Conservation (phyloP, 2,888 invertebrate species). For the Ptilodon capucinus region DNA sequence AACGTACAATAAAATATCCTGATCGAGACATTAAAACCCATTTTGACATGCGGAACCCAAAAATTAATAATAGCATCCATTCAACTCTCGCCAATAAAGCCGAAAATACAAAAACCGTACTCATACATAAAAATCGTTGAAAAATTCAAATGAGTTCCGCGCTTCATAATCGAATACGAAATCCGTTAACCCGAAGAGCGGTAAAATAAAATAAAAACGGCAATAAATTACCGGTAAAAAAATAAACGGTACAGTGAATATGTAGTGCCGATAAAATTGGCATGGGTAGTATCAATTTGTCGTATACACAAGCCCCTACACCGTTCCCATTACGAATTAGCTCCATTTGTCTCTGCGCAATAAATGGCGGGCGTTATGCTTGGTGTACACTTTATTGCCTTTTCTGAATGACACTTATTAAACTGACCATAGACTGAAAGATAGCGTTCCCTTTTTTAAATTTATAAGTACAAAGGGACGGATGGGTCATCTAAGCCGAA, state of each 20-base stretch:
- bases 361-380: neutral
- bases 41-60: too few species aligned
- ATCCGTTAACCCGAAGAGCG: neutral
- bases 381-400: neutral
- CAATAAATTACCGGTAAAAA: conserved; percentile 8
- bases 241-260: conserved; percentile 4
- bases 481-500: too few species aligned
- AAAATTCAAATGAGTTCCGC: neutral
- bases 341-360: conserved; percentile 41
- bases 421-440: neutral
- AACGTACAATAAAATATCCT: too few species aligned
- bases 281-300: conserved; percentile 12
- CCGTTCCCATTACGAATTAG: conserved; percentile 39
- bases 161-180: neutral
- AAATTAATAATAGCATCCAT: neutral
- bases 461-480: too few species aligned
- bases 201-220: conserved; percentile 5
- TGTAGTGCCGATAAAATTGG: conserved; percentile 18
- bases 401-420: neutral
- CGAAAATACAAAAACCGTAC: neutral
- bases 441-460: too few species aligned
- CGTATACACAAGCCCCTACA: conserved; percentile 9
- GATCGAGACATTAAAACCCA: too few species aligned
- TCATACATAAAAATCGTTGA: neutral
- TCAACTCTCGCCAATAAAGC: neutral